phyloP scores from a whole-genome alignment of 2,888 invertebrate genomes.

The Rhagonycha lutea region DNA sequence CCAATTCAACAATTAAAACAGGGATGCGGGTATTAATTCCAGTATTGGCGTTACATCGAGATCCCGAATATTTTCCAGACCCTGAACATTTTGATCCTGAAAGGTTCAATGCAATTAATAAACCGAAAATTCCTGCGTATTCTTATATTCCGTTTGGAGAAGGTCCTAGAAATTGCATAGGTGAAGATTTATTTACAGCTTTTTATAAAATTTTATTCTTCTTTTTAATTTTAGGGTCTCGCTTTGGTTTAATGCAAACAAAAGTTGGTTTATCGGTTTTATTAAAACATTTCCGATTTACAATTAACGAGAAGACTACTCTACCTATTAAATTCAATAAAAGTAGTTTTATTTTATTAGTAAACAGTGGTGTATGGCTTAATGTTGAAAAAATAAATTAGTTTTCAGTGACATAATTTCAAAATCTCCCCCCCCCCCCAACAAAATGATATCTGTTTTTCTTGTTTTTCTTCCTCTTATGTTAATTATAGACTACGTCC shows the following conservation, averaged over 20 bases:
- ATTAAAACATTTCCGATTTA: neutral
- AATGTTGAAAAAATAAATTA: neutral
- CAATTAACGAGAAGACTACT: neutral
- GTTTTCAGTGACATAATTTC: too few species aligned
- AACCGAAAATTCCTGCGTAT: neutral
- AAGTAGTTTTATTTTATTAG: neutral
- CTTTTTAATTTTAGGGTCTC: neutral
- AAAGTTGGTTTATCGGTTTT: neutral
- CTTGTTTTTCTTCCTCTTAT: too few species aligned
- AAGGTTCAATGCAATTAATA: constrained; percentile 52
- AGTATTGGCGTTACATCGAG: constrained; percentile 41
- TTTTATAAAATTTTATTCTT: neutral
- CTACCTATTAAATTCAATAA: neutral
- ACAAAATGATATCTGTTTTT: too few species aligned
- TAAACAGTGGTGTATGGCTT: neutral
- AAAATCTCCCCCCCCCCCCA: too few species aligned
- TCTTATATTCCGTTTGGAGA: neutral
- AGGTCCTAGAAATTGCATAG: neutral
- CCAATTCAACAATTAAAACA: constrained; percentile 37
- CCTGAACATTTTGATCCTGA: constrained; percentile 67
- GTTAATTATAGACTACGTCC: too few species aligned
- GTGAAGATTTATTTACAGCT: neutral
- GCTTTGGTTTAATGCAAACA: neutral
- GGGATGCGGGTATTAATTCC: constrained; percentile 35
- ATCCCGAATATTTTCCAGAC: constrained; percentile 40